Conservation (phyloP, 2,797 vertebrate species). For the Acridotheres tristis region DNA sequence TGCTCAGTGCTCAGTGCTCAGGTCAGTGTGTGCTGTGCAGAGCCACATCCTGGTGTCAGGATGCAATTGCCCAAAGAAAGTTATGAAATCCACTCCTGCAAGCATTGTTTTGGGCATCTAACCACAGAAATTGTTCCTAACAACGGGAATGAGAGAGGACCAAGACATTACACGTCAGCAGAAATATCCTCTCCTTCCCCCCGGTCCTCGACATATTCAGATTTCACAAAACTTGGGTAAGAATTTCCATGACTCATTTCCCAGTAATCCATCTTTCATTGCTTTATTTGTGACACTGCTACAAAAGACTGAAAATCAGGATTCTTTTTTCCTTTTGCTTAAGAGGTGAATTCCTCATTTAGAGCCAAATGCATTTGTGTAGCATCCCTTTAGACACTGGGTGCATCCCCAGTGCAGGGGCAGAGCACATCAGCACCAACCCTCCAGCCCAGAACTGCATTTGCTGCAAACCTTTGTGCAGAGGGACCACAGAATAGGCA, state of each 20-base stretch:
- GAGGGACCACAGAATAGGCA: neutral
- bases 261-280: slow-evolving; percentile 32
- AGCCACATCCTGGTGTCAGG: neutral
- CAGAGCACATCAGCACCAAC: neutral
- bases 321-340: neutral
- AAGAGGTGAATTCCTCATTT: slow-evolving; percentile 3
- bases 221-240: slow-evolving; percentile 57
- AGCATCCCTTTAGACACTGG: neutral
- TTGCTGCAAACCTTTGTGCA: slow-evolving; percentile 43
- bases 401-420: neutral
- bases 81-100: neutral
- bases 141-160: slow-evolving; percentile 23
- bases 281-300: slow-evolving; percentile 20
- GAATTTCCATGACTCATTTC: slow-evolving; percentile 61
- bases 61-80: neutral
- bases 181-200: slow-evolving; percentile 35
- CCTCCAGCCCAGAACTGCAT: neutral
- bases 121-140: slow-evolving; percentile 38
- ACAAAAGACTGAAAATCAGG: slow-evolving; percentile 9
- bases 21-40: neutral
- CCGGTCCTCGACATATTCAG: neutral
- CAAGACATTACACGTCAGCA: slow-evolving; percentile 57
- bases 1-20: neutral
- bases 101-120: slow-evolving; percentile 3
- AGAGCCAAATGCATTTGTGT: neutral